A percentile compares a stretch with the other conserved stretches of the same genome.
Conservation (phyloP, 2,113 vertebrate genomes). For the Acanthochromis polyacanthus region DNA sequence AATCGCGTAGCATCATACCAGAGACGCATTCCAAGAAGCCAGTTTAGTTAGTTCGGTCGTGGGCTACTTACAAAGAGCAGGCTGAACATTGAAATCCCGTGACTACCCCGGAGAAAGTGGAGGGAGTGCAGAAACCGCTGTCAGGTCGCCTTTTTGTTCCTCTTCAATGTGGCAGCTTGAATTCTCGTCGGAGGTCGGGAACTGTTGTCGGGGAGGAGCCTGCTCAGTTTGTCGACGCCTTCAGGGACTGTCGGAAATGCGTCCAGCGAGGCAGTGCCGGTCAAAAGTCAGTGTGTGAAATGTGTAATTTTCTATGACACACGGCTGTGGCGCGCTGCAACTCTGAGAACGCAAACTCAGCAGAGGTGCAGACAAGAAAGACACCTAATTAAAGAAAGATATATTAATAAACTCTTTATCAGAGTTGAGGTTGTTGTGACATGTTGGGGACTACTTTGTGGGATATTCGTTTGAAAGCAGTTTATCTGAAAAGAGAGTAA, state of each 20-base stretch:
- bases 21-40: not conserved
- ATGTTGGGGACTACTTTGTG: too few relatives aligned
- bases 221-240: conserved; percentile 33
- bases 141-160: conserved; percentile 82
- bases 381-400: too few relatives aligned
- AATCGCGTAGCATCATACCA: not conserved
- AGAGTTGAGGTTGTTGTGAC: too few relatives aligned
- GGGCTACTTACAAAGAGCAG: conserved; percentile 85
- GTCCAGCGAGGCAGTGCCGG: not conserved
- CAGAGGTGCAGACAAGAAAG: not conserved
- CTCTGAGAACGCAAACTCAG: not conserved
- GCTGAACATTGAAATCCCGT: conserved; percentile 89
- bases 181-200: conserved; percentile 66
- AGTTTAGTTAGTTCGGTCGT: not conserved
- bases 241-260: conserved; percentile 47
- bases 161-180: conserved; percentile 80
- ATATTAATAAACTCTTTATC: too few relatives aligned
- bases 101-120: conserved; percentile 85
- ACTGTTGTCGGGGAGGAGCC: conserved; percentile 76
- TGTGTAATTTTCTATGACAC: not conserved
- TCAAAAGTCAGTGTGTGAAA: not conserved
- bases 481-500: too few relatives aligned
- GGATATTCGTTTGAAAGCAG: too few relatives aligned
- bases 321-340: not conserved
- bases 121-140: conserved; percentile 78